Evolutionary conservation across 2,797 vertebrate genomes (phyloP).

Genomic region (Aotus griseimembra): DNA sequence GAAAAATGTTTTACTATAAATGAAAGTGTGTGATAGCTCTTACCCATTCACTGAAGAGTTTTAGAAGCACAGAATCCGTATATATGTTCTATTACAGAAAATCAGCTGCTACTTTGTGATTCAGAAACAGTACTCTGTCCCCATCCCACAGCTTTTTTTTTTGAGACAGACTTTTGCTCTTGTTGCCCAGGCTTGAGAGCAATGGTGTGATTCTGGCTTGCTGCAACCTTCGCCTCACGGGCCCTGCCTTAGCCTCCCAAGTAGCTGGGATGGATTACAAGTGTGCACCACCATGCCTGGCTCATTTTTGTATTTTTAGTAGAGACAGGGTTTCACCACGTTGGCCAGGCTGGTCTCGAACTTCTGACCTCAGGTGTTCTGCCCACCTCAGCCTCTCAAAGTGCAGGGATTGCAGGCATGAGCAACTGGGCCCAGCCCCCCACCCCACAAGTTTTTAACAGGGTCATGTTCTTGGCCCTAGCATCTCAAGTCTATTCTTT

Average conservation of each 20-base stretch:
- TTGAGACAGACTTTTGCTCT: neutral
- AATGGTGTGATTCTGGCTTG: neutral
- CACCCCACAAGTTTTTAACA: neutral
- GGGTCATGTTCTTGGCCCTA: neutral
- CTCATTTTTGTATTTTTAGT: neutral
- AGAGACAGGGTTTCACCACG: neutral
- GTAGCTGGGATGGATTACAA: neutral
- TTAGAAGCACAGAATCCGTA: neutral
- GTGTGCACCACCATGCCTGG: neutral
- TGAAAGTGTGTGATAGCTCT: neutral
- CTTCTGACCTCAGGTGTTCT: neutral
- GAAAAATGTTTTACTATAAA: conserved; percentile 1
- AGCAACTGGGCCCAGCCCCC: neutral
- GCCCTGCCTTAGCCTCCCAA: neutral
- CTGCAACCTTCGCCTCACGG: neutral
- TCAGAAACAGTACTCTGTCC: neutral
- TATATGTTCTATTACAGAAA: neutral
- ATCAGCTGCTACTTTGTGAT: neutral
- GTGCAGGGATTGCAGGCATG: neutral
- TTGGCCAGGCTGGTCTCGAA: neutral
- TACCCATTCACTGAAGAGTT: neutral
- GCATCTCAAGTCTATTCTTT: neutral
- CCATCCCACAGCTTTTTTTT: neutral
- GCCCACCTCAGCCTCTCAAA: neutral
- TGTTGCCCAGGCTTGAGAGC: neutral